Percentiles rank a stretch among this genome's conserved stretches.
phyloP scores from a whole-genome alignment of 2,113 vertebrate genomes.

The Actenoides lindsayi region DNA sequence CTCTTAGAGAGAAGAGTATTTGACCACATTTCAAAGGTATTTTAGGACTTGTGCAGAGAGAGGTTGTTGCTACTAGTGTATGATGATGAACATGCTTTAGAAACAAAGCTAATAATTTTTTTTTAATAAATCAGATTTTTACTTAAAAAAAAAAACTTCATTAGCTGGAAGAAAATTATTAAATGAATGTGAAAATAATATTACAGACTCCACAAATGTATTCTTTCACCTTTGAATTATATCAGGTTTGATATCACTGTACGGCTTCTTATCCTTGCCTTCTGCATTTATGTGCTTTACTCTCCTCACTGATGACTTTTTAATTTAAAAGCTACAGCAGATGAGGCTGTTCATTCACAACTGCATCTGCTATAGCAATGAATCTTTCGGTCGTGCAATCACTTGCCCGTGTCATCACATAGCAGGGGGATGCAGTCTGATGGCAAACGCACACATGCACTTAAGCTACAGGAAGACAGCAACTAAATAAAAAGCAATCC shows the following conservation, averaged over 20 bases:
- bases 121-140: not conserved
- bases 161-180: not conserved
- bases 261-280: not conserved
- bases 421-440: not conserved
- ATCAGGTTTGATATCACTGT: not conserved
- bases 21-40: not conserved
- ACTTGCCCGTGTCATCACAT: not conserved
- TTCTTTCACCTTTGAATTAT: not conserved
- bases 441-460: not conserved
- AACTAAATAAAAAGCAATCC: not conserved
- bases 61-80: not conserved
- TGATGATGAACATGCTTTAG: not conserved
- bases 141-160: not conserved
- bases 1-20: not conserved
- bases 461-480: not conserved
- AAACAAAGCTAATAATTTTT: not conserved
- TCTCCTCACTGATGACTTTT: not conserved
- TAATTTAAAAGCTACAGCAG: conserved; percentile 2
- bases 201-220: not conserved
- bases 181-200: not conserved
- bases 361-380: not conserved
- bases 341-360: not conserved
- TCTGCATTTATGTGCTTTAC: not conserved
- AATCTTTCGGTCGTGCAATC: not conserved
- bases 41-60: not conserved